Evolutionary conservation across 2,888 invertebrate species (phyloP).

Genomic region (Gymnosoma rotundatum): DNA sequence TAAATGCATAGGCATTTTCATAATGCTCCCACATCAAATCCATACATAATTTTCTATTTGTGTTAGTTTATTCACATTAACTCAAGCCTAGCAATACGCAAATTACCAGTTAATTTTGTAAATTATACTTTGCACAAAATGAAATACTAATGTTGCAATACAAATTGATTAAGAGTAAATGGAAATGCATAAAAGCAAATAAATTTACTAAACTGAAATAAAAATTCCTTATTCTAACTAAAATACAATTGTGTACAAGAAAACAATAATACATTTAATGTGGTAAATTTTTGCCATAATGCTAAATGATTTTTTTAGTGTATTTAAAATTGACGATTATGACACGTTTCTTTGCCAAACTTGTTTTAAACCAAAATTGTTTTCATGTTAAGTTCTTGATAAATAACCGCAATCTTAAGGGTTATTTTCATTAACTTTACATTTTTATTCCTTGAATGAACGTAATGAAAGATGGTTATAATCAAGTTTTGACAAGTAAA

Average conservation of each 20-base stretch:
- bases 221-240: no score
- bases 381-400: neutral
- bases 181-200: no score
- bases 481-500: conserved; percentile 11
- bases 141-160: neutral
- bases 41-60: neutral
- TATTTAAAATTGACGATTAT: neutral
- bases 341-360: neutral
- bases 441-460: conserved; percentile 14
- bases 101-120: neutral
- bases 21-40: no score
- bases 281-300: conserved; percentile 1
- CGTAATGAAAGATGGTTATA: neutral
- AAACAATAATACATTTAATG: neutral
- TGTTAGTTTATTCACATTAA: neutral
- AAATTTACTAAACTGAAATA: no score
- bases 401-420: neutral
- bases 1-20: no score
- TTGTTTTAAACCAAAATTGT: neutral
- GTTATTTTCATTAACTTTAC: neutral
- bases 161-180: no score
- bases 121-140: neutral
- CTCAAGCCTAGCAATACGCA: neutral
- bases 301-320: neutral
- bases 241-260: neutral